Conservation (phyloP, 1,140 invertebrate species). For the Drosophila pectinifera region DNA sequence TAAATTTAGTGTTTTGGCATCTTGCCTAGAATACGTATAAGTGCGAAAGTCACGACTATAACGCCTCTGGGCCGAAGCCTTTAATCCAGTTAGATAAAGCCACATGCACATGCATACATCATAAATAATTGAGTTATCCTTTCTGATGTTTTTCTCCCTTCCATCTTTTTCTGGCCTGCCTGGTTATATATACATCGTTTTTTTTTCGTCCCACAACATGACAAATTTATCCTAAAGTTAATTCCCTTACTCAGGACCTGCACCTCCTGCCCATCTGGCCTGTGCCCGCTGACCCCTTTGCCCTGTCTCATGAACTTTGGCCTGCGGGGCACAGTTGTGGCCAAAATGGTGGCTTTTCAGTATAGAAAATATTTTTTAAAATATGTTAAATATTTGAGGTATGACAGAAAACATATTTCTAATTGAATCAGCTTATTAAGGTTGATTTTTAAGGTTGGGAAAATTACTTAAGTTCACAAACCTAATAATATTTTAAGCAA, state of each 20-base stretch:
- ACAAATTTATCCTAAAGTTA: slow-evolving; percentile 62
- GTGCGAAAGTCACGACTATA: slow-evolving; percentile 15
- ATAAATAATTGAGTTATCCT: slow-evolving; percentile 49
- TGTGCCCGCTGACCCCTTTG: slow-evolving; percentile 48
- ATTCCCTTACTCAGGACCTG: slow-evolving; percentile 30
- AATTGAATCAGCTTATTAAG: no score
- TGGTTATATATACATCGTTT: not conserved
- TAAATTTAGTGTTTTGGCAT: not conserved
- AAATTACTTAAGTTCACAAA: no score
- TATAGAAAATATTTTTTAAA: not conserved
- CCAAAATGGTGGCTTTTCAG: not conserved
- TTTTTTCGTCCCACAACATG: slow-evolving; percentile 43
- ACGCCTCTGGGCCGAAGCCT: slow-evolving; percentile 24
- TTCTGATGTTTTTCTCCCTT: slow-evolving; percentile 9
- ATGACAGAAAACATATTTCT: no score
- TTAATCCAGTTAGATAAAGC: slow-evolving; percentile 23
- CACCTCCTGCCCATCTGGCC: slow-evolving; percentile 4
- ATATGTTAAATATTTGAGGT: not conserved
- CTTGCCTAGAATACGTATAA: not conserved
- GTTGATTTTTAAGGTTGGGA: no score
- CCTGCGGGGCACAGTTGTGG: slow-evolving; percentile 10
- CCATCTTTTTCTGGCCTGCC: not conserved
- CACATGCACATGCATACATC: slow-evolving; percentile 39
- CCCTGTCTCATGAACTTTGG: slow-evolving; percentile 53
- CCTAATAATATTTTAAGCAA: no score